Evolutionary conservation across 2,113 vertebrate species (phyloP), one percentile per base, ranked within the genome.

Genomic region (Plectropomus leopardus): DNA sequence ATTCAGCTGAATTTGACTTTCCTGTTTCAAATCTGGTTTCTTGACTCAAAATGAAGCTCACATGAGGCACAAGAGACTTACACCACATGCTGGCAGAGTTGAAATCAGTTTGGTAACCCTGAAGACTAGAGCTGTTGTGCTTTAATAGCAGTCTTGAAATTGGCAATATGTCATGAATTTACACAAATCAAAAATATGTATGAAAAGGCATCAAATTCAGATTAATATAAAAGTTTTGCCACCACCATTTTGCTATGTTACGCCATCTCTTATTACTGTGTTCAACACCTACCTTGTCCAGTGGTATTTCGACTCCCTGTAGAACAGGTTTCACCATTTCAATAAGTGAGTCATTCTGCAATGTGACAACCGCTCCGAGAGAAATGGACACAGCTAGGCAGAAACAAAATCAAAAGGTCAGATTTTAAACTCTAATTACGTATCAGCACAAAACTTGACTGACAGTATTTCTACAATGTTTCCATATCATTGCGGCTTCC

Each of bases 251-350:
- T 50, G 16, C 14, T 1, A 4, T 47, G n/a, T 10, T 14, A 26
- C 48, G 9, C 7, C 24, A 28, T 69, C 21, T 65, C 1, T 30
- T 0, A 48, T 15, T 14, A 54, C 51, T 63, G 16, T 17, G 1
- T 7, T 53, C n/a, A 44, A 23, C 24, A 48, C 60, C 2, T 88
- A 95, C 95, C 94, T 93, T 78, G 58, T 92, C 74, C 24, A 96
- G 91, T 21, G 94, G 93, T 64, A 95, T 91, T 47, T 76, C 30
- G 36, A 92, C 54, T 2, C 70, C 32, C 42, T 86, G 85, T 5
- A 94, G 44, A 30, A 92, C 26, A 7, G 0, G 16, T 47, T 61
- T 78, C 17, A 88, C 17, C 4, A 86, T 74, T n/a, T 84, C 59
- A 69, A 61, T 82, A 0, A 93, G 4, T 21, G 84, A 67, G 65